Base-by-base conservation (phyloP, 2,797 vertebrate species). In the Thunnus albacares region DNA sequence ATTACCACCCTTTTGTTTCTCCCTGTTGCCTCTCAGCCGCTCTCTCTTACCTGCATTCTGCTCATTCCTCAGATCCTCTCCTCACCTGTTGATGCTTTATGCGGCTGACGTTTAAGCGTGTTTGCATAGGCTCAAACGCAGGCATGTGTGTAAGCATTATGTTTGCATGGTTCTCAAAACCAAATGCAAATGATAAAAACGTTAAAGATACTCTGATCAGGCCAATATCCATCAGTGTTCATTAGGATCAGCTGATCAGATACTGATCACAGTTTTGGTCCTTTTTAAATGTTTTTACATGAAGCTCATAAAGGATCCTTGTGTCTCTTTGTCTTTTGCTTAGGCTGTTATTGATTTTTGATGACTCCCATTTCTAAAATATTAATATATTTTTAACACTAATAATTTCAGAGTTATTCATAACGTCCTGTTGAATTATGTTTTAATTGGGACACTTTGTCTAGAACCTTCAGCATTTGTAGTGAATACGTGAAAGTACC, bases 51-150 rank as follows among this genome's bases (percentile, higher is more conserved):
- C 83, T 84, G 64, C 66, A 43, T 79, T 73, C 51, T 76, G 74
- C 75, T 81, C 63, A 3, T 59, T 74, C 56, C 49, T 65, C 33
- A 35, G 45, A 79, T 59, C 52, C 62, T 89, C 79, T 89, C 83
- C 89, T 89, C 81, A 90, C 83, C 90, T 91, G 90, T 90, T 92
- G 88, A 88, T 70, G 69, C 24, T 53, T 74, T 24, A 12, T 53
- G 68, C 55, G 74, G 56, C 55, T 74, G 24, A 51, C 49, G 58
- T 26, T 51, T 51, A 20, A 20, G 15, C 30, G 41, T 77, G 33
- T 62, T 71, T 56, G 20, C 24, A 22, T 18, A 1, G 22, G 35
- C 20, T n/a, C 41, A 57, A 49, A 15, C 38, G 43, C 20, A 56
- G 13, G 4, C 22, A 53, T 65, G 41, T 55, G 11, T 22, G 22